Evolutionary conservation across 2,113 vertebrate species (phyloP), one percentile per base, ranked within the genome.

Genomic region (Oreotrochilus melanogaster): DNA sequence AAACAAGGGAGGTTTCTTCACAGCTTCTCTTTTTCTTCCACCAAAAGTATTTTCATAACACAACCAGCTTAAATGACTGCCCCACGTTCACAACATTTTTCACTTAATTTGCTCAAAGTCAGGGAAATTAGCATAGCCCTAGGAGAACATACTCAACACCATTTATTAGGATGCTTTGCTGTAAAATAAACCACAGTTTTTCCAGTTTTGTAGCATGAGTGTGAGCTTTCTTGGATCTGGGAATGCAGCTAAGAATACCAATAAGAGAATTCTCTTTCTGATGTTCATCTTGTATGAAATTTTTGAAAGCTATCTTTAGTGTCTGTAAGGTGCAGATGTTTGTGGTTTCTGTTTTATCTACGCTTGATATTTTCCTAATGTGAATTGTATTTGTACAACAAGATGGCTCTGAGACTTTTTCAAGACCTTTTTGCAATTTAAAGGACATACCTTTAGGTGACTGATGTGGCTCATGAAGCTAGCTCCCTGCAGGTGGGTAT

Each of bases 31-130:
- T 85, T 80, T 92, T 86, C 78, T 86, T 71, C 47, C 43, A 76
- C 58, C 37, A 37, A 73, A 93, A 75, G 37, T 78, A 50, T 96
- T 96, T 96, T 87, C 90, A 86, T 89, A 94, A 79, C 43, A 66
- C 66, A 89, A 30, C 61, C 27, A 92, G 58, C 53, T 92, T 76
- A 69, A 64, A 78, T 88, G 82, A 90, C 92, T 92, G 57, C 57
- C 24, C 16, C 35, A 37, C 61, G 89, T 88, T 92, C 88, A 82
- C 61, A 91, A 74, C 87, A 94, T 70, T 95, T 96, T 90, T 90
- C 50, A 85, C 39, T 92, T 97, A 93, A 88, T 94, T 93, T 97
- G 50, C 85, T 92, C 0, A 0, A 66, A 89, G 88, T 78, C 53
- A 67, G 60, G 64, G 71, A 91, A 93, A 94, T 95, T 95, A 96